Evolutionary conservation across 2,888 invertebrate species (phyloP).

Genomic region (Anagyrus pseudococci): DNA sequence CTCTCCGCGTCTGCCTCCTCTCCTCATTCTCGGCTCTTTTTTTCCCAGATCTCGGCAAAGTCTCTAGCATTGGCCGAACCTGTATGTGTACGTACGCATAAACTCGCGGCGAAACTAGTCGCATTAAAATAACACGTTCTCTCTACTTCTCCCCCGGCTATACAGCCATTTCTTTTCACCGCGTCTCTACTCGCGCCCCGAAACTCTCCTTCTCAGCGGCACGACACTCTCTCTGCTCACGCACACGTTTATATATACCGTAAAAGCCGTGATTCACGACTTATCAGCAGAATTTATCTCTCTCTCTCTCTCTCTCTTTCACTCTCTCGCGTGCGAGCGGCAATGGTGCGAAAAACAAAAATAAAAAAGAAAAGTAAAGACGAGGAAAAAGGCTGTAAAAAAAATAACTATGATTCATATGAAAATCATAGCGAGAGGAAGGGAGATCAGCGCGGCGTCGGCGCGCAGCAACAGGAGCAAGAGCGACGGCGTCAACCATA

Average conservation of each 20-base stretch:
- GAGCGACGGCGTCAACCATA: conserved; percentile 8
- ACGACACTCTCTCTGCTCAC: not conserved
- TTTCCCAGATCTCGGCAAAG: too few relatives aligned
- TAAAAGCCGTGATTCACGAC: conserved; percentile 25
- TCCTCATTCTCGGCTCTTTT: too few relatives aligned
- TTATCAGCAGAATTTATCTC: conserved; percentile 31
- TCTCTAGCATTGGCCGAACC: too few relatives aligned
- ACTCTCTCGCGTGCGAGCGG: not conserved
- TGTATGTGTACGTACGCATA: too few relatives aligned
- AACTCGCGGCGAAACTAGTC: conserved; percentile 17
- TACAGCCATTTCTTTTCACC: not conserved
- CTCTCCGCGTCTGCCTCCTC: too few relatives aligned
- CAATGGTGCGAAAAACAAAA: not conserved
- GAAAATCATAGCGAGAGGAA: conserved; percentile 18
- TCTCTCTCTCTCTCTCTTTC: too few relatives aligned
- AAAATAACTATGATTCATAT: conserved; percentile 28
- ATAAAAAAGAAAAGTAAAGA: not conserved
- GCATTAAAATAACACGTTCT: conserved; percentile 25
- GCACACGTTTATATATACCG: too few relatives aligned
- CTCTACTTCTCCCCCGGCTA: not conserved
- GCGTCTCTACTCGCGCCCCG: not conserved
- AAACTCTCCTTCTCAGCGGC: not conserved
- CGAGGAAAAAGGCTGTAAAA: too few relatives aligned
- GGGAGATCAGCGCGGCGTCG: not conserved
- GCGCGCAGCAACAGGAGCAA: not conserved